phyloP scores from a whole-genome alignment of 1,140 invertebrate species.

The Camponotus floridanus region DNA sequence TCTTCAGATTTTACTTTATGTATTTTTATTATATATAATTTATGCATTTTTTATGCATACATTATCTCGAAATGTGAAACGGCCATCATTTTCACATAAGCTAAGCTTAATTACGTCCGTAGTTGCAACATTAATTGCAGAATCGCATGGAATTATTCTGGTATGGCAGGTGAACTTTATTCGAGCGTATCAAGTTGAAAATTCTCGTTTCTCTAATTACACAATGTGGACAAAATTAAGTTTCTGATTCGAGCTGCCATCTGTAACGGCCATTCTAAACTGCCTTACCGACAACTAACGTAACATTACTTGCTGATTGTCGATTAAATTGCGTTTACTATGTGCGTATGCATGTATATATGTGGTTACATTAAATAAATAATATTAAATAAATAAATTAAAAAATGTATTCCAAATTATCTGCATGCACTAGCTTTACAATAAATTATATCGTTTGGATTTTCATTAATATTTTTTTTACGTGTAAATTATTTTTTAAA shows the following conservation, averaged over 20 bases:
- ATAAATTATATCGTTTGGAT: not conserved
- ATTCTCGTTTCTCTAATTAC: constrained; percentile 36
- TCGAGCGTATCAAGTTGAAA: not conserved
- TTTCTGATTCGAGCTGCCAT: constrained; percentile 67
- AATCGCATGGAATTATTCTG: constrained; percentile 17
- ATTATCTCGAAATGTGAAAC: constrained; percentile 40
- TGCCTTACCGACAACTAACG: constrained; percentile 65
- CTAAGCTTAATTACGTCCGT: constrained; percentile 35
- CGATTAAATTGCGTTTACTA: constrained; percentile 16
- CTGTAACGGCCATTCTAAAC: constrained; percentile 34
- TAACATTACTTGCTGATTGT: constrained; percentile 37
- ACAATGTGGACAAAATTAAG: constrained; percentile 23
- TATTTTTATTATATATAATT: constrained; percentile 26
- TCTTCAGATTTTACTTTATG: not conserved
- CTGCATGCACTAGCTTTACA: not conserved
- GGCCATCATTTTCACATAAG: not conserved
- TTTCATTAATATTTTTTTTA: not conserved
- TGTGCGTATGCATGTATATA: no score
- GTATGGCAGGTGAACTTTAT: constrained; percentile 28
- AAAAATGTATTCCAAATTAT: not conserved
- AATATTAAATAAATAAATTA: not conserved
- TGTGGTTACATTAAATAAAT: not conserved
- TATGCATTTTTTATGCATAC: constrained; percentile 35
- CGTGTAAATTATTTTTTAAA: not conserved
- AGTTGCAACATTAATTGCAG: constrained; percentile 40